These are phyloP conservation scores for Myathropa florea DNA, from an alignment of 2,888 invertebrate species.

Conservation along the genomic window DNA sequence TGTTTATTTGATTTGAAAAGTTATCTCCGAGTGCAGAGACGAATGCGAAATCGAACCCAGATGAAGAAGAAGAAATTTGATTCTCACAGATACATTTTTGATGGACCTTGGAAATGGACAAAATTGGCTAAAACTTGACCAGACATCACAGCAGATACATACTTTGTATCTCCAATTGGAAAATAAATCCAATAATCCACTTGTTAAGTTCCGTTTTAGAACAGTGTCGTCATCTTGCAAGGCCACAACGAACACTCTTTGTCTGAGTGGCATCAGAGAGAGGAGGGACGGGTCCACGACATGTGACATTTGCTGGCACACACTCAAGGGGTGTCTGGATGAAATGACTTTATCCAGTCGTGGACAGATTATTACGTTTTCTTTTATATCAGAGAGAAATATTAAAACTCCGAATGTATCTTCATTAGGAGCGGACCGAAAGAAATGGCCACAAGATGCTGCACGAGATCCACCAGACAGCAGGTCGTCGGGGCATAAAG, in stretches of 20 bases:
- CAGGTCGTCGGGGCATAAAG: constrained; percentile 29
- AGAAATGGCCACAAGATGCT: constrained; percentile 64
- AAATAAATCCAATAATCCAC: constrained; percentile 70
- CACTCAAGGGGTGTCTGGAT: constrained; percentile 2
- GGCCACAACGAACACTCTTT: background rate
- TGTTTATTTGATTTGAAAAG: constrained; percentile 64
- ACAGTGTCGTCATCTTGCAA: background rate
- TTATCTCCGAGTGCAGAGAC: constrained; percentile 2
- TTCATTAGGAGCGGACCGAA: constrained; percentile 21
- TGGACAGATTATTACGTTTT: constrained; percentile 57
- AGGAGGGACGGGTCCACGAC: background rate
- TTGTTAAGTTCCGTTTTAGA: constrained; percentile 55
- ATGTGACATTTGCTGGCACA: constrained; percentile 18
- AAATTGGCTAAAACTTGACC: constrained; percentile 25
- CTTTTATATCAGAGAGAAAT: constrained; percentile 4
- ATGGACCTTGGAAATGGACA: constrained; percentile 36
- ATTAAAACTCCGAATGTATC: constrained; percentile 45
- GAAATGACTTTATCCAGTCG: constrained; percentile 47
- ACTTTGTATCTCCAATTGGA: constrained; percentile 44
- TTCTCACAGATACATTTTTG: constrained; percentile 56
- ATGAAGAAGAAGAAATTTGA: constrained; percentile 57
- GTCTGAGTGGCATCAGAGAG: background rate
- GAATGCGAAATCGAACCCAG: constrained; percentile 7
- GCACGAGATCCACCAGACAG: background rate
- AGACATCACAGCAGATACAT: background rate